Evolutionary conservation across 1,140 invertebrate genomes (phyloP).

Genomic region (Elymnias hypermnestra): DNA sequence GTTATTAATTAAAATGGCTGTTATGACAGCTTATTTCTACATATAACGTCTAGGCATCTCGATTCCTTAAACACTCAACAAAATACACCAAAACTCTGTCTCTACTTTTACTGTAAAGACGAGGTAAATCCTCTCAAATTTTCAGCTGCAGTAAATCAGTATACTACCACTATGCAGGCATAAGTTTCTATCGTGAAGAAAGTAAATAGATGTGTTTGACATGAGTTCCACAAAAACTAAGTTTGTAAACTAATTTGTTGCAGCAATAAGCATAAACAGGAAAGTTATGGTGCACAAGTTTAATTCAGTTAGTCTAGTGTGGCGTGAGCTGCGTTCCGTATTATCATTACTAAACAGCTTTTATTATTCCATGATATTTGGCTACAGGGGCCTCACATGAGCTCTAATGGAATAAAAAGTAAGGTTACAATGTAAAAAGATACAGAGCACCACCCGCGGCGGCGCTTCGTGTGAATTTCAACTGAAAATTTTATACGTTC

Average conservation of each 20-base stretch:
- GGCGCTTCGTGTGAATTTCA: slow-evolving; percentile 67
- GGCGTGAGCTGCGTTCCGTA: slow-evolving; percentile 51
- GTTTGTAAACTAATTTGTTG: slow-evolving; percentile 38
- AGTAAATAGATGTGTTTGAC: slow-evolving; percentile 11
- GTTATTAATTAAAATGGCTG: too few relatives aligned
- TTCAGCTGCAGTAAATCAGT: too few relatives aligned
- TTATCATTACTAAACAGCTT: slow-evolving; percentile 74
- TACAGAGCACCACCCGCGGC: slow-evolving; percentile 65
- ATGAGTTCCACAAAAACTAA: slow-evolving; percentile 23
- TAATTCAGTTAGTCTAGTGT: slow-evolving; percentile 61
- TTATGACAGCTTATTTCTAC: too few relatives aligned
- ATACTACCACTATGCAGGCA: slow-evolving; percentile 29
- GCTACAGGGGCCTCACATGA: slow-evolving; percentile 66
- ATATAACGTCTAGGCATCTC: too few relatives aligned
- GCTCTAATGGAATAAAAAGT: slow-evolving; percentile 75
- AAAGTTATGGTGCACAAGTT: slow-evolving; percentile 53
- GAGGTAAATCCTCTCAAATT: too few relatives aligned
- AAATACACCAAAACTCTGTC: too few relatives aligned
- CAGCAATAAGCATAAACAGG: slow-evolving; percentile 48
- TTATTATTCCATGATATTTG: slow-evolving; percentile 74
- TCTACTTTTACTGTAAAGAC: too few relatives aligned
- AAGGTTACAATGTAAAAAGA: slow-evolving; percentile 75
- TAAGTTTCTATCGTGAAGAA: slow-evolving; percentile 15
- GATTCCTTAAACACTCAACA: too few relatives aligned
- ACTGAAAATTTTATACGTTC: slow-evolving; percentile 76